phyloP scores from a whole-genome alignment of 2,113 vertebrate species.

The Toxostoma redivivum region DNA sequence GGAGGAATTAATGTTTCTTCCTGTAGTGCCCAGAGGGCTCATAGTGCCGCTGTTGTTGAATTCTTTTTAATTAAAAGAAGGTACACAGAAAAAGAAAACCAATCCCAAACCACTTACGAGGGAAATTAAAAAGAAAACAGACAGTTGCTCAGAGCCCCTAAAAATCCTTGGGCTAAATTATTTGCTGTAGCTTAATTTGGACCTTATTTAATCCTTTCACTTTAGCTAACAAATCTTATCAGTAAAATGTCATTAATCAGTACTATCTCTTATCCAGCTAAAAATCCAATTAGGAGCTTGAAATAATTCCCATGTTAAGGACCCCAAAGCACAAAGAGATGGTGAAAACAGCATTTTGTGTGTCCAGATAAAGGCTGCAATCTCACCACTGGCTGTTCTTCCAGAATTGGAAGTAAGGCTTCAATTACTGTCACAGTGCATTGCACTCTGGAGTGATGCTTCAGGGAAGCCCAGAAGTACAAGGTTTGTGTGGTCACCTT shows the following conservation, averaged over 20 bases:
- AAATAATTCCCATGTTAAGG: neutral
- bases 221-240: neutral
- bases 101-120: constrained; percentile 14
- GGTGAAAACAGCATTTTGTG: neutral
- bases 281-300: constrained; percentile 18
- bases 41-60: constrained; percentile 31
- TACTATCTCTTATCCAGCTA: neutral
- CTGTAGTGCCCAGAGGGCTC: constrained; percentile 39
- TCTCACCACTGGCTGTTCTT: neutral
- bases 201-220: constrained; percentile 2
- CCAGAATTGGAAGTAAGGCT: neutral
- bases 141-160: constrained; percentile 57
- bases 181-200: constrained; percentile 25
- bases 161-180: constrained; percentile 35
- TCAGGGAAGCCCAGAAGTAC: neutral
- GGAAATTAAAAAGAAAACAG: constrained; percentile 63
- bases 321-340: neutral
- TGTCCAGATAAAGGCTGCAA: neutral
- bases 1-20: constrained; percentile 4
- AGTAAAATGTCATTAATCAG: neutral
- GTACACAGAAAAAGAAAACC: neutral
- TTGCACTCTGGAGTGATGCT: rapidly evolving
- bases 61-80: constrained; percentile 60
- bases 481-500: neutral
- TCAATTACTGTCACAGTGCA: rapidly evolving